phyloP scores from a whole-genome alignment of 2,113 vertebrate genomes.

The Riparia riparia region DNA sequence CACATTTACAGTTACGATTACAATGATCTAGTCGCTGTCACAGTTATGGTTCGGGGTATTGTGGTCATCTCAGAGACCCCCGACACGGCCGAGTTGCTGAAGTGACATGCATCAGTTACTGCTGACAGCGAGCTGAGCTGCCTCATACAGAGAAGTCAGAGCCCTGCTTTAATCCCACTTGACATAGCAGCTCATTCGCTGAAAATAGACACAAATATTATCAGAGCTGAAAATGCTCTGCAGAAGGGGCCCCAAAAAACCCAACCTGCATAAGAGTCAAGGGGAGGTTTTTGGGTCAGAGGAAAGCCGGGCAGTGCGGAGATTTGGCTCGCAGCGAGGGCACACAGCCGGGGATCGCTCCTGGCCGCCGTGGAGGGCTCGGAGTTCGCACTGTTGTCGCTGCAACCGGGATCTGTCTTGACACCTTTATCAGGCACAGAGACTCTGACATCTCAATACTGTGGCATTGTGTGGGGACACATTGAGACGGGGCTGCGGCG shows the following conservation, averaged over 20 bases:
- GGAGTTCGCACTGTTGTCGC: not conserved
- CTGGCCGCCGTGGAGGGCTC: not conserved
- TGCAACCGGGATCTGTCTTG: not conserved
- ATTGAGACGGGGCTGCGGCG: not conserved
- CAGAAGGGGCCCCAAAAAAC: not conserved
- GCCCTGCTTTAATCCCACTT: slow-evolving; percentile 27
- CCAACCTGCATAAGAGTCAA: rapidly evolving
- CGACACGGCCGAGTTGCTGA: not conserved
- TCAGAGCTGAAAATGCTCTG: not conserved
- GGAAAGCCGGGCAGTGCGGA: not conserved
- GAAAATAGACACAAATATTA: not conserved
- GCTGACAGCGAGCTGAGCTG: not conserved
- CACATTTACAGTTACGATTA: rapidly evolving
- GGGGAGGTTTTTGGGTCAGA: rapidly evolving
- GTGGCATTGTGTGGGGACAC: slow-evolving; percentile 21
- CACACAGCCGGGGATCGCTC: rapidly evolving
- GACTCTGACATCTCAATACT: slow-evolving; percentile 64
- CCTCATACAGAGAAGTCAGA: not conserved
- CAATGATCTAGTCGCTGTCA: too few species aligned
- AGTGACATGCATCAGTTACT: not conserved
- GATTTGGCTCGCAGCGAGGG: not conserved
- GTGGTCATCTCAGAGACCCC: not conserved
- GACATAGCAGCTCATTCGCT: not conserved
- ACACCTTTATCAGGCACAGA: slow-evolving; percentile 56
- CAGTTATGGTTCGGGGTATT: not conserved